Evolutionary conservation across 2,888 invertebrate genomes (phyloP), one percentile per base, ranked within the genome.

Genomic region (Lamproptera curius): DNA sequence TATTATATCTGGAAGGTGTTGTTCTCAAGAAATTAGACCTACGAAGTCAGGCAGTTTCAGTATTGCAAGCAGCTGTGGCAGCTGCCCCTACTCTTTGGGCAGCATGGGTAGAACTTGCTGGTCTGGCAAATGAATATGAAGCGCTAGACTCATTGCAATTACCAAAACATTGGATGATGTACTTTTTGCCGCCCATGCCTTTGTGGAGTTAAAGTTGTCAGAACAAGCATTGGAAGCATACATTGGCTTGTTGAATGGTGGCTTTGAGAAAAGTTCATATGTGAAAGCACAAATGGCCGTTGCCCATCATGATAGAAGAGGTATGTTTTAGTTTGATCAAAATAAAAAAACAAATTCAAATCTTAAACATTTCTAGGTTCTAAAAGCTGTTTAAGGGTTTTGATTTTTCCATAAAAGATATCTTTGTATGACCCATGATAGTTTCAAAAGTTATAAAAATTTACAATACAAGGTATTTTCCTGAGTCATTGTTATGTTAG

Each of bases 131-230:
- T 53, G 95, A 95, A 62, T 93, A 93, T 75, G 94, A 95, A 63
- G 94, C 93, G 42, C 69, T 94, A 14, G 89, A 91, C 50, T 86
- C 89, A 2, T 70, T 93, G 2, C 89, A 90, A 49, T 73, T 94
- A 34, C 97, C 97, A 0, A 92, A 93, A 57, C 97, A 97, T 76
- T 99, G 98, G 98, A 96, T 98, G 90, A 94, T 94, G 75, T 91
- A 95, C 58, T 95, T 99, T 99, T 98, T 76, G 88, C 95, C 51
- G 97, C 94, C 0, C 95, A 97, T 73, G 93, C 95, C 10, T 96
- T 95, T 81, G 90, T 97, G 45, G 97, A 98, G 71, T 89, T 97
- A 42, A 95, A 97, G 65, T 87, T 96, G 53, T 94, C 96, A 56
- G 96, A 97, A 54, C 96, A 97, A 77, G 96, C 97, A 0, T 77